Evolutionary conservation across 2,113 vertebrate genomes (phyloP), one percentile per base, ranked within the genome.

Genomic region (Synchiropus splendidus): DNA sequence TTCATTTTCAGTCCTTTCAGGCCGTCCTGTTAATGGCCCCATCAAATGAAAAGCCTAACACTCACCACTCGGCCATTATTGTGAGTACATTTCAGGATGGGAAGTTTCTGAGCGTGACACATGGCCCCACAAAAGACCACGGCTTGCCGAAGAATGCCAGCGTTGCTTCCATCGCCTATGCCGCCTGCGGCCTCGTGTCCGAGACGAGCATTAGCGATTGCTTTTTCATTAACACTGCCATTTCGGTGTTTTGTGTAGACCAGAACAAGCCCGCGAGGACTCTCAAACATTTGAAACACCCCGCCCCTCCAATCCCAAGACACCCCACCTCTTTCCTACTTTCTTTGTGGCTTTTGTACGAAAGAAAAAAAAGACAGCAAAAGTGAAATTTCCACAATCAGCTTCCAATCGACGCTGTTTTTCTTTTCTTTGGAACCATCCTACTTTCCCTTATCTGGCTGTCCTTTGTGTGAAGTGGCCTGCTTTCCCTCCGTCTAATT

Each of bases 1-100:
- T 89, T 89, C 90, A 90, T 84, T 95, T 86, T 89, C 89, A 94
- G 89, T 88, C 87, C 84, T 84, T 86, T 89, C 87, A 89, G 87
- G 70, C 72, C 64, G 39, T 60, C 48, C 62, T 51, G 58, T 65
- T 77, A 81, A 81, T 77, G 67, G 72, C 54, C 56, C 42, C 9
- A 9, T 18, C 47, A 61, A 74, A 77, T 70, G 59, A 90, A 90
- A 91, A 88, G 84, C 84, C 87, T 54, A 87, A 89, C 88, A 88
- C 89, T 87, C 78, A 81, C 85, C 69, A 58, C 77, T 85, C 66
- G 33, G 53, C 64, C 49, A 48, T 61, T 54, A 66, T 73, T 85
- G 46, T 68, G 72, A 85, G 87, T 83, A 88, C 85, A 70, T 78
- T 85, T 84, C 50, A 82, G 82, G 83, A 76, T 79, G 63, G 83